These are phyloP conservation scores for Hydrozoanthus gracilis DNA, from an alignment of 92 coral and sea anemone genomes.

Conservation along the genomic window DNA sequence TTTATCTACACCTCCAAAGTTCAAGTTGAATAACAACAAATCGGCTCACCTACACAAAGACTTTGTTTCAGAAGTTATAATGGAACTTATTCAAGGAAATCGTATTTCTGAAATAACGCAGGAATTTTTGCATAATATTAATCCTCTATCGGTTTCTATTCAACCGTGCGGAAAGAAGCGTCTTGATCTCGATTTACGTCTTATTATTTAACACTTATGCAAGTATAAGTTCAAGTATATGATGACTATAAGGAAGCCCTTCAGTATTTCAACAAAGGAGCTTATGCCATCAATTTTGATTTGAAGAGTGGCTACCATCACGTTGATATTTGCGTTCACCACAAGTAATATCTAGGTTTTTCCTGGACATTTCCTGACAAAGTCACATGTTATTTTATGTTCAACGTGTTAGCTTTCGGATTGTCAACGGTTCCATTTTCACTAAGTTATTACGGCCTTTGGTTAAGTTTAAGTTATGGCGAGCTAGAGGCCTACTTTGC, in stretches of 20 bases:
- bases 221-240: slow-evolving; percentile 17
- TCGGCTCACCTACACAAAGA: not conserved
- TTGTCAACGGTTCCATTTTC: slow-evolving; percentile 42
- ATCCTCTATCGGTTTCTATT: not conserved
- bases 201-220: not conserved
- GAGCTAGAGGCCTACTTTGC: slow-evolving; percentile 41
- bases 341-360: not conserved
- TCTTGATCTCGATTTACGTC: slow-evolving; percentile 1
- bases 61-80: not conserved
- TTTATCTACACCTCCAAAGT: slow-evolving; percentile 2
- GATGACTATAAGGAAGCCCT: slow-evolving; percentile 11
- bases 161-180: not conserved
- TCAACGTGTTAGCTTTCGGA: slow-evolving; percentile 17
- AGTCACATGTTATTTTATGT: not conserved
- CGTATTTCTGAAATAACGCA: not conserved
- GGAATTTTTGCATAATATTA: not conserved
- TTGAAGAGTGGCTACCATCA: not conserved
- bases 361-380: not conserved
- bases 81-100: not conserved
- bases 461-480: slow-evolving; percentile 55
- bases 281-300: not conserved
- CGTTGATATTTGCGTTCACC: not conserved
- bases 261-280: not conserved
- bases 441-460: slow-evolving; percentile 31
- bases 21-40: not conserved